Evolutionary conservation across 1,140 invertebrate species (phyloP).

Genomic region (Daktulosphaira vitifoliae): DNA sequence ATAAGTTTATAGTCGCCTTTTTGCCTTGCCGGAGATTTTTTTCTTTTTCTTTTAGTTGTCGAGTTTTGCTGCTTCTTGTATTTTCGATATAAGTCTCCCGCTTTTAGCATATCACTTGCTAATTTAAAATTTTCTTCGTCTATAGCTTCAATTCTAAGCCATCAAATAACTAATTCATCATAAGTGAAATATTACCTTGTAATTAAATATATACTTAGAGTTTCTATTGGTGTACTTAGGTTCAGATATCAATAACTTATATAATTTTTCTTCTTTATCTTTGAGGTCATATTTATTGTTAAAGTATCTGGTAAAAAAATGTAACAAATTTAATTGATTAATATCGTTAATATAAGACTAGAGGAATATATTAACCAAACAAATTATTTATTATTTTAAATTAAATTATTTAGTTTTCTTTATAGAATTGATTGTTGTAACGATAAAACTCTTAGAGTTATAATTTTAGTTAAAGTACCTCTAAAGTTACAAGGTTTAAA

Average conservation of each 20-base stretch:
- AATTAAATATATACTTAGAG: not conserved
- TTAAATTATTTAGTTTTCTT: too few species aligned
- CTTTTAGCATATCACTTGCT: constrained; percentile 11
- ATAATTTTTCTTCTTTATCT: constrained; percentile 6
- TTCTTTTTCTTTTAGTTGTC: not conserved
- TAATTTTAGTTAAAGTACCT: too few species aligned
- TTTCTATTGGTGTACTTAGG: not conserved
- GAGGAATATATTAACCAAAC: too few species aligned
- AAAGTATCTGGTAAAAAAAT: constrained; percentile 4
- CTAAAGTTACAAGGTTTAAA: too few species aligned
- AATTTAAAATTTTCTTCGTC: not conserved
- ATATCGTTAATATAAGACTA: too few species aligned
- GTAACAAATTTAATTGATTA: too few species aligned
- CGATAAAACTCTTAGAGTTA: too few species aligned
- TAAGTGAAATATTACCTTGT: too few species aligned
- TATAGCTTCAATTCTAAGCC: too few species aligned
- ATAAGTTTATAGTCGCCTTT: not conserved
- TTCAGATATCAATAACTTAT: not conserved
- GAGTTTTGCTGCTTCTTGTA: not conserved
- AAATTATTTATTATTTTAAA: too few species aligned
- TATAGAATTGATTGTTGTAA: too few species aligned
- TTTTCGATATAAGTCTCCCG: not conserved
- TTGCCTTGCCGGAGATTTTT: not conserved
- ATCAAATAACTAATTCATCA: too few species aligned
- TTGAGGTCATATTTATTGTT: constrained; percentile 13